Evolutionary conservation across 2,888 invertebrate genomes (phyloP).

Genomic region (Rhagium mordax): DNA sequence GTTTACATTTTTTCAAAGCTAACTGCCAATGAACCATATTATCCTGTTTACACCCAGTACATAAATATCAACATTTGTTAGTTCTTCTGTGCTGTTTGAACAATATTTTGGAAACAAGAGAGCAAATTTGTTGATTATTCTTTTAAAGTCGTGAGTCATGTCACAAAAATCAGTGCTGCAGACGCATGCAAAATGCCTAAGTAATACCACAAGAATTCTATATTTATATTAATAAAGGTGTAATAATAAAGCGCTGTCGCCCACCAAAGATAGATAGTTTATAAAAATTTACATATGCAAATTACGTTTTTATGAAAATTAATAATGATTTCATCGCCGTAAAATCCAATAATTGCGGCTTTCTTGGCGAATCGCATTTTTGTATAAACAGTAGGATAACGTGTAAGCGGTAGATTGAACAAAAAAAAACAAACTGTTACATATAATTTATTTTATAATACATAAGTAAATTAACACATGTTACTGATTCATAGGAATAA

Average conservation of each 20-base stretch:
- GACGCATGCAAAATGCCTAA: not conserved
- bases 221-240: not conserved
- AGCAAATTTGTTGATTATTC: no score
- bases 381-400: not conserved
- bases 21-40: no score
- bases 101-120: no score
- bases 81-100: no score
- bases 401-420: not conserved
- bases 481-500: not conserved
- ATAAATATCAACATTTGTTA: no score
- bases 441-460: conserved; percentile 1
- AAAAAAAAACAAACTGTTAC: not conserved
- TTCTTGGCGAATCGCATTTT: not conserved
- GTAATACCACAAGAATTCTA: not conserved
- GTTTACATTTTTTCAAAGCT: no score
- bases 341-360: not conserved
- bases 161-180: not conserved
- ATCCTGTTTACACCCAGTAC: no score
- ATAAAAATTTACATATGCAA: not conserved
- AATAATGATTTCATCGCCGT: conserved; percentile 1
- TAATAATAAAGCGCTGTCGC: not conserved
- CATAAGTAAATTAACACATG: conserved; percentile 5
- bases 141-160: not conserved
- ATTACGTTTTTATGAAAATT: not conserved
- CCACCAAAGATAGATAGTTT: not conserved